Evolutionary conservation across 2,888 invertebrate genomes (phyloP).

Genomic region (Sinhomidia bicolor): DNA sequence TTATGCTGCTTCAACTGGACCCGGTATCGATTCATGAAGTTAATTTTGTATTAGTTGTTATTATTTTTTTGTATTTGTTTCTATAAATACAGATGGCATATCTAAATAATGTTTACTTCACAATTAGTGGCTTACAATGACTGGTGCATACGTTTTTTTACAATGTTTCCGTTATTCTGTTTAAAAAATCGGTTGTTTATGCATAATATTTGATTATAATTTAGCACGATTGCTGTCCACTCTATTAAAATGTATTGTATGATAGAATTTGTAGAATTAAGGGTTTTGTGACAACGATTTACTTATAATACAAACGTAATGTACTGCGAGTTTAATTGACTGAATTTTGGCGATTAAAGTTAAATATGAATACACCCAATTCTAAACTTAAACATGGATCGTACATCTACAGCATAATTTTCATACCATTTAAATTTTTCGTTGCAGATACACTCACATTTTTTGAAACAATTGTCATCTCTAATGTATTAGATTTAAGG

Average conservation of each 20-base stretch:
- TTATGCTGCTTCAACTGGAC: constrained; percentile 61
- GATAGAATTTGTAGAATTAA: neutral
- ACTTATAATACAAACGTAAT: neutral
- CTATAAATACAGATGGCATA: neutral
- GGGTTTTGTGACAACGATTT: neutral
- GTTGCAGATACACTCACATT: too few species aligned
- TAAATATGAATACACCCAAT: neutral
- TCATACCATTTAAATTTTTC: neutral
- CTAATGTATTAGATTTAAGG: too few species aligned
- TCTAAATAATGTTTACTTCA: neutral
- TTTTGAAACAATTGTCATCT: too few species aligned
- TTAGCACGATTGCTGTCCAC: constrained; percentile 47
- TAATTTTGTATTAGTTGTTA: neutral
- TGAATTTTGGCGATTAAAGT: neutral
- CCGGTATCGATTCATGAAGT: constrained; percentile 44
- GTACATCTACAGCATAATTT: too few species aligned
- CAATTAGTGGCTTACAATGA: neutral
- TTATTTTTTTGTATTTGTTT: neutral
- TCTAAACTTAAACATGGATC: too few species aligned
- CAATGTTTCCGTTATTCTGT: neutral
- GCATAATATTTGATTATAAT: neutral
- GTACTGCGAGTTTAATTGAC: constrained; percentile 14
- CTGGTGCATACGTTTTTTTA: neutral
- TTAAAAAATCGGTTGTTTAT: neutral
- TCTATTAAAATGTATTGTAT: neutral